These are phyloP conservation scores for Anagyrus pseudococci DNA, from an alignment of 2,888 invertebrate species.

Conservation along the genomic window DNA sequence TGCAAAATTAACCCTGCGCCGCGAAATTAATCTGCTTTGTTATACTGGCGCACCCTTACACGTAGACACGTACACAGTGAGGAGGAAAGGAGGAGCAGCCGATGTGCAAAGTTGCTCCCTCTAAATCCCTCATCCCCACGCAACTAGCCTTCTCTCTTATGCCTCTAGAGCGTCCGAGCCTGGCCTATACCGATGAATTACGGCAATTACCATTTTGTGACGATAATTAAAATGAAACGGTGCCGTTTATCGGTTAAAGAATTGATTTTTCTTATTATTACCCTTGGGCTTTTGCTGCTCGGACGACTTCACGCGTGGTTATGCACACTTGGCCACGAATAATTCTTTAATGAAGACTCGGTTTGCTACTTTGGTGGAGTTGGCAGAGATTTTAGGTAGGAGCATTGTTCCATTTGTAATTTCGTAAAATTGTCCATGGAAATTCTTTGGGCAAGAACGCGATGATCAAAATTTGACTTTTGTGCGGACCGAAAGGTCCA, in stretches of 20 bases:
- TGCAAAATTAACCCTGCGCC: conserved; percentile 25
- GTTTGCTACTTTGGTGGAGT: no score
- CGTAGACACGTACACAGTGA: background rate
- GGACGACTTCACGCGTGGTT: no score
- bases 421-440: no score
- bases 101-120: conserved; percentile 18
- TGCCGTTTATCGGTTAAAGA: background rate
- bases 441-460: no score
- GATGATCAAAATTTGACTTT: no score
- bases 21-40: conserved; percentile 34
- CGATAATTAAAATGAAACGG: conserved; percentile 17
- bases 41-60: background rate
- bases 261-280: conserved; percentile 6
- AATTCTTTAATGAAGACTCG: no score
- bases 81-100: background rate
- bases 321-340: no score
- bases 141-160: background rate
- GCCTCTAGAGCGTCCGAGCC: background rate
- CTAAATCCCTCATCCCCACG: no score
- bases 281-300: background rate
- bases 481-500: no score
- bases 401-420: no score
- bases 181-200: conserved; percentile 18
- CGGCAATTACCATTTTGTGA: conserved; percentile 10
- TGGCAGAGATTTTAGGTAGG: no score